Evolutionary conservation across 2,888 invertebrate genomes (phyloP), one percentile per base, ranked within the genome.

Genomic region (Cerastis leucographa): DNA sequence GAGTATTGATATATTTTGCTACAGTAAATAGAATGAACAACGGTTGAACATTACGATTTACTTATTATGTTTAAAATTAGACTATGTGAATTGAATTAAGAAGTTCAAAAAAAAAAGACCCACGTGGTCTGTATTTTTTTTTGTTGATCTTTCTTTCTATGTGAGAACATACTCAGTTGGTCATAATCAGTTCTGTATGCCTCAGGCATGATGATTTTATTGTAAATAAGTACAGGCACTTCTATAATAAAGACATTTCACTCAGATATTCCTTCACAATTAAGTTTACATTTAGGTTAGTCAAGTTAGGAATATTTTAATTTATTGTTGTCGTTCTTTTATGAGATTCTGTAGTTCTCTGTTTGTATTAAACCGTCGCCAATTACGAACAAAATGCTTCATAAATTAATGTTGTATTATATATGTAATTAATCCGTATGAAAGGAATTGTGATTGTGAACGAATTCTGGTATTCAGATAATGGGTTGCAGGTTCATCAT

Each of bases 301-400:
- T n/a, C n/a, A n/a, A n/a, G n/a, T 25, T 12, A 14, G 2, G 8
- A 56, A 49, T 11, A 25, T 44, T 49, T 22, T 51, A 35, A 68
- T 65, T 59, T 17, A 75, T 25, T 14, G 14, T 25, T 17, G 62
- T 49, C 14, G 14, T 19, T 42, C 29, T 56, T 42, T 46, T 51
- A 25, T 14, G 29, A 80, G 7, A 4, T 11, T 25, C 19, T 35
- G 17, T 70, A 76, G 14, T 62, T 44, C 8, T 44, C 8, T 70
- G 17, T 66, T 69, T 54, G 14, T 22, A 44, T 44, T 40, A 56
- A 40, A 17, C 54, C 35, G 3, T 65, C 22, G 51, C 12, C 17
- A 59, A 69, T 59, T 40, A 40, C 44, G 65, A 76, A 69, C 12
- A 29, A 49, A 56, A 67, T 81, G 12, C 46, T 25, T 75, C 25